Percentiles rank a stretch among this genome's conserved stretches.
phyloP scores from a whole-genome alignment of 2,113 vertebrate species.

The Cephalopholis sonnerati region DNA sequence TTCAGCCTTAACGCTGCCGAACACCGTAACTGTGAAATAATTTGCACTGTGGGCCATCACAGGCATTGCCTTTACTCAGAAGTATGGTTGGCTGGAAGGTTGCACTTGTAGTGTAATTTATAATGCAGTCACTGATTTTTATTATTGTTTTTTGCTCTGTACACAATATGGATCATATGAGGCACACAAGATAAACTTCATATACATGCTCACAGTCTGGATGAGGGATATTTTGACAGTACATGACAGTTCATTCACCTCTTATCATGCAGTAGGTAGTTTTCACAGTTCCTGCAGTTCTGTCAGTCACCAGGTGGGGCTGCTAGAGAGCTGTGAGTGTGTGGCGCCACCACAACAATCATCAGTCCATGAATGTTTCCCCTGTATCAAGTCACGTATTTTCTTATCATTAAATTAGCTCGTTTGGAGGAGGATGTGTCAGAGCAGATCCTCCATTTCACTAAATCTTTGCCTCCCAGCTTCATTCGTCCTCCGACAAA shows the following conservation, averaged over 20 bases:
- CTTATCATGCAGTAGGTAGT: too few species aligned
- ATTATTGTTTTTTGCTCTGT: not conserved
- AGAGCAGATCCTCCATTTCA: constrained; percentile 9
- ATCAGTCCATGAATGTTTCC: not conserved
- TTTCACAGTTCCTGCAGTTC: constrained; percentile 50
- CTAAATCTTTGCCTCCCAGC: constrained; percentile 18
- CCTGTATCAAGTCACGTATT: constrained; percentile 12
- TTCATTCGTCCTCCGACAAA: constrained; percentile 23
- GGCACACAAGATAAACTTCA: not conserved
- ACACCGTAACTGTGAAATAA: not conserved
- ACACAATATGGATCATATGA: not conserved
- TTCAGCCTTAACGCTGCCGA: not conserved
- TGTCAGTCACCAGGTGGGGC: constrained; percentile 54
- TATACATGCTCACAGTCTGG: not conserved
- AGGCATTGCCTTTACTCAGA: not conserved
- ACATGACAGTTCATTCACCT: not conserved
- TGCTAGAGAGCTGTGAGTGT: constrained; percentile 57
- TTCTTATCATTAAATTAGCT: constrained; percentile 39
- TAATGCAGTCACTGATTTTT: not conserved
- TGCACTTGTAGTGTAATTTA: not conserved
- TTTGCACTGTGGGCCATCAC: not conserved
- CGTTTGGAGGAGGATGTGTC: constrained; percentile 15
- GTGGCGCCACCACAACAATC: not conserved
- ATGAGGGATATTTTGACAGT: not conserved
- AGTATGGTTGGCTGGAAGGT: not conserved